phyloP scores from a whole-genome alignment of 2,797 vertebrate genomes.

The Muraenolepis orangiensis region DNA sequence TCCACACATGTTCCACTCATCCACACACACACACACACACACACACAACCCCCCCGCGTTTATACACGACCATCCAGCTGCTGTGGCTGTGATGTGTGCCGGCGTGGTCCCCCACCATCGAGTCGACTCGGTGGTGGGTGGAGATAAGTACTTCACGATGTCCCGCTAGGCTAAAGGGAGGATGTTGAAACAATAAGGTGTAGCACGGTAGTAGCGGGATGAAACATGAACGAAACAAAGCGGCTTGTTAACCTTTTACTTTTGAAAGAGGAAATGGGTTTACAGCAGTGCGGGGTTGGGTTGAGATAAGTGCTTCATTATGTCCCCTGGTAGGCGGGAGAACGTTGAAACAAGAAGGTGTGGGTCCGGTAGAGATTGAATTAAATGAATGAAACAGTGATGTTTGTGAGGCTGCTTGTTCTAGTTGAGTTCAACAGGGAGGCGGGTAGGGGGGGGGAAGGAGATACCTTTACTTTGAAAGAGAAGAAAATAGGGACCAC shows the following conservation, averaged over 20 bases:
- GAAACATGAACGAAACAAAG: slow-evolving; percentile 15
- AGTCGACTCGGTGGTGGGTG: slow-evolving; percentile 67
- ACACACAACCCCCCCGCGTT: slow-evolving; percentile 56
- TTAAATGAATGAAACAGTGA: slow-evolving; percentile 15
- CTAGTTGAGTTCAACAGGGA: no score
- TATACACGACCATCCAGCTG: slow-evolving; percentile 52
- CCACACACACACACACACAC: slow-evolving; percentile 42
- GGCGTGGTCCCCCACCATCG: slow-evolving; percentile 59
- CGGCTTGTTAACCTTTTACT: no score
- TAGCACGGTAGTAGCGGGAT: slow-evolving; percentile 27
- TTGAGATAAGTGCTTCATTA: no score
- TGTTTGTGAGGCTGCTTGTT: no score
- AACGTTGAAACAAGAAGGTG: no score
- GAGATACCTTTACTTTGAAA: no score
- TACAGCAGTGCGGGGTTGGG: no score
- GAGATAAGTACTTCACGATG: slow-evolving; percentile 74
- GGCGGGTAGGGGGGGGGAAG: no score
- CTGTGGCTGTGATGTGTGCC: slow-evolving; percentile 54
- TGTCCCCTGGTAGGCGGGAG: no score
- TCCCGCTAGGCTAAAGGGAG: slow-evolving; percentile 53
- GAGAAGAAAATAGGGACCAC: no score
- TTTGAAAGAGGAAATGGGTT: no score
- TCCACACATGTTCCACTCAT: slow-evolving; percentile 61
- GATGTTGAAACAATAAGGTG: slow-evolving; percentile 37
- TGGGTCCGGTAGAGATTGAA: no score